Evolutionary conservation across 2,888 invertebrate genomes (phyloP).

Genomic region (Coelinius sp.): DNA sequence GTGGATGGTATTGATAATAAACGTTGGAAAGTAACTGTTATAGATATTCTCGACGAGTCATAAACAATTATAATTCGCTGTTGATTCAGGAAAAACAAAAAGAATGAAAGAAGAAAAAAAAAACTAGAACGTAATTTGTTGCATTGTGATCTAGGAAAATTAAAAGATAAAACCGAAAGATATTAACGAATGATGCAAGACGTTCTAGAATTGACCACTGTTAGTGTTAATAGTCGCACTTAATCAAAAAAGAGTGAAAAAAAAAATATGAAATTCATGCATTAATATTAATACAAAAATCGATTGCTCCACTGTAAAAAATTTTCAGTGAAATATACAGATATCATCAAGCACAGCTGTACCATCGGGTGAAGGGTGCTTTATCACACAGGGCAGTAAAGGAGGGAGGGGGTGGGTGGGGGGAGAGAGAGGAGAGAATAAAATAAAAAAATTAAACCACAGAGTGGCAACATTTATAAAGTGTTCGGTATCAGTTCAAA

Average conservation of each 20-base stretch:
- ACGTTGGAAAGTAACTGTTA: conserved; percentile 38
- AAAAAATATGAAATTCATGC: conserved; percentile 27
- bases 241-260: conserved; percentile 33
- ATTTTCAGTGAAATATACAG: conserved; percentile 17
- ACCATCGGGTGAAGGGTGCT: too few relatives aligned
- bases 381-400: too few relatives aligned
- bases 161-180: conserved; percentile 3
- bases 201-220: conserved; percentile 44
- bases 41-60: conserved; percentile 11
- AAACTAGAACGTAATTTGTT: not conserved
- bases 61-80: not conserved
- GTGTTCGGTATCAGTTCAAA: not conserved
- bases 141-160: too few relatives aligned
- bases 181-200: conserved; percentile 40
- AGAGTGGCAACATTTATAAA: not conserved
- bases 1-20: conserved; percentile 26
- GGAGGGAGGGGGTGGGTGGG: conserved; percentile 34
- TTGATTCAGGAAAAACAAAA: conserved; percentile 14
- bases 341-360: conserved; percentile 7
- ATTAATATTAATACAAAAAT: conserved; percentile 40
- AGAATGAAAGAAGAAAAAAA: conserved; percentile 2
- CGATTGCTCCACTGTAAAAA: conserved; percentile 43
- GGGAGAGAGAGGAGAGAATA: not conserved
- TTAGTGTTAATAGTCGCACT: conserved; percentile 49
- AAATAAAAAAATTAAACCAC: not conserved